Evolutionary conservation across 2,888 invertebrate species (phyloP), one percentile per base, ranked within the genome.

Genomic region (Celastrina argiolus): DNA sequence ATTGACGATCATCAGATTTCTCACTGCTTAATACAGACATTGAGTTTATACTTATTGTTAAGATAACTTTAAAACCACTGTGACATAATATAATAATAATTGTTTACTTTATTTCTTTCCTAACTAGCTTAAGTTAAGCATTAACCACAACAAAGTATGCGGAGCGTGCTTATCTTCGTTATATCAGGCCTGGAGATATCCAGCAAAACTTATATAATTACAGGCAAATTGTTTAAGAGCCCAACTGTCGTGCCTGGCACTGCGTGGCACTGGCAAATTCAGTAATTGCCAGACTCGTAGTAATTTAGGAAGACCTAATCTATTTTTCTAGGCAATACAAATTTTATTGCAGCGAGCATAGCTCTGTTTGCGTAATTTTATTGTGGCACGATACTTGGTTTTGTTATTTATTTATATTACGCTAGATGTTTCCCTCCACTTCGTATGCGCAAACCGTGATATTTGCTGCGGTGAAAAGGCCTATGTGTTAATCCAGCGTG

Each of bases 131-230:
- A 16, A 18, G 31, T 31, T 10, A 31, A 31, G 59, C 34, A 7
- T 16, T 7, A 51, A 45, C 4, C 28, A 31, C 10, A 5, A 18
- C 14, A 22, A 61, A 59, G 34, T 59, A 61, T 61, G 61, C 61
- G 22, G 22, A 22, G 61, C 61, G 61, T 61, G 61, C 61, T 61
- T 61, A 61, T 61, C 61, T 61, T 51, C 5, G 51, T 14, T 51
- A 51, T 14, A 51, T 51, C 51, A 26, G 26, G 22, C 12, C 8
- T 18, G 36, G 16, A 22, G 61, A 61, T 61, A 61, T 39, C 61
- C 14, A 61, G 59, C 34, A 8, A 61, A 61, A 61, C 61, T 61
- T 61, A 61, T 22, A 36, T 61, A 61, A 61, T 61, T 61, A 61
- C 36, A 22, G 61, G 36, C 61, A 61, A 61, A 61, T 61, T 61